Evolutionary conservation across 2,888 invertebrate genomes (phyloP).

Genomic region (Zhuqinia jingwanae): DNA sequence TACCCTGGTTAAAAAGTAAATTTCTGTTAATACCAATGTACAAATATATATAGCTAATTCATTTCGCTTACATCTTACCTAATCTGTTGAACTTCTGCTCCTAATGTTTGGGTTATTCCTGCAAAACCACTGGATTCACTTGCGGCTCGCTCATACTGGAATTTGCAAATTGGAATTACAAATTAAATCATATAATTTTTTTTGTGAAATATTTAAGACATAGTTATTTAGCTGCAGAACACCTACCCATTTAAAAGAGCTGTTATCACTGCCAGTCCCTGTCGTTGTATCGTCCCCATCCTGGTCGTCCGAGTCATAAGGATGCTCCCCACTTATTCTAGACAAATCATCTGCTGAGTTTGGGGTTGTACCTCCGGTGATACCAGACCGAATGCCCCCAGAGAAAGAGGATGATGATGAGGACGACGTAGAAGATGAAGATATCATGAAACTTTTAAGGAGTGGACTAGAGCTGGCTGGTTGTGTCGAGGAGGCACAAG

Average conservation of each 20-base stretch:
- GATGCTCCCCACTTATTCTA: too few species aligned
- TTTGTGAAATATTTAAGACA: too few species aligned
- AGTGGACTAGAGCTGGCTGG: slow-evolving; percentile 59
- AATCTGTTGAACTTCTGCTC: slow-evolving; percentile 48
- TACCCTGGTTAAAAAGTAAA: slow-evolving; percentile 65
- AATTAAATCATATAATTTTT: too few species aligned
- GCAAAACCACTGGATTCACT: neutral
- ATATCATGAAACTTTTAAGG: slow-evolving; percentile 42
- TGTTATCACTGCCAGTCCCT: slow-evolving; percentile 76
- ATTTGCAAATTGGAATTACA: neutral
- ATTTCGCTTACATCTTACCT: slow-evolving; percentile 7
- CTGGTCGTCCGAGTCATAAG: slow-evolving; percentile 25
- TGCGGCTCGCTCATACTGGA: slow-evolving; percentile 58
- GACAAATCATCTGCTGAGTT: slow-evolving; percentile 1
- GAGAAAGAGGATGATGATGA: slow-evolving; percentile 12
- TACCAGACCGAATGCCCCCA: slow-evolving; percentile 37
- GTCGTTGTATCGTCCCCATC: slow-evolving; percentile 71
- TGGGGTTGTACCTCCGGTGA: neutral
- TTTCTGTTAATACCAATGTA: too few species aligned
- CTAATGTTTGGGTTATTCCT: neutral
- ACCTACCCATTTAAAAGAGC: slow-evolving; percentile 77
- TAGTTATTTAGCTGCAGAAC: too few species aligned
- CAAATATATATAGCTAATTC: too few species aligned
- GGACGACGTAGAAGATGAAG: slow-evolving; percentile 11
- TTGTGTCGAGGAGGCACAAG: slow-evolving; percentile 31